Conservation (phyloP, 2,797 vertebrate species). For the Syndactyla subalaris region DNA sequence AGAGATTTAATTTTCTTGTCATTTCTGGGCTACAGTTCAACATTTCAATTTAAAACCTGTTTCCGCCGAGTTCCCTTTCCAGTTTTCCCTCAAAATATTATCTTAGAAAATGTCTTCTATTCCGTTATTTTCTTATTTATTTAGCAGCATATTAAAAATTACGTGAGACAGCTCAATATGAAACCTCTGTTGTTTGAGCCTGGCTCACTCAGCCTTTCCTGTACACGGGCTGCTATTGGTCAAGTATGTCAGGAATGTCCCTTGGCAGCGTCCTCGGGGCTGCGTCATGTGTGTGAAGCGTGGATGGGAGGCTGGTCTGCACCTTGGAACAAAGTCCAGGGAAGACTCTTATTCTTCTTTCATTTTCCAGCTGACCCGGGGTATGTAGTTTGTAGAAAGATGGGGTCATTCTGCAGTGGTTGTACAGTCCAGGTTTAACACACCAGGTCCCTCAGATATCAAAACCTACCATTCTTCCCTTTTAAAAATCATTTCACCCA, state of each 20-base stretch:
- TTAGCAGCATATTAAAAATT: constrained; percentile 43
- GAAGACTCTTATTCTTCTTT: neutral
- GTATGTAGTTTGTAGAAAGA: neutral
- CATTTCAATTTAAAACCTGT: constrained; percentile 64
- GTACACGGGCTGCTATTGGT: constrained; percentile 26
- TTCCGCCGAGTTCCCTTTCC: constrained; percentile 52
- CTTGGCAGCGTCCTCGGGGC: constrained; percentile 28
- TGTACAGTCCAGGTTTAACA: neutral
- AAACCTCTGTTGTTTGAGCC: constrained; percentile 51
- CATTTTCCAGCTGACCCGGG: neutral
- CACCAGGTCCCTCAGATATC: neutral
- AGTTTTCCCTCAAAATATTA: constrained; percentile 65
- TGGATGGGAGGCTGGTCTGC: neutral
- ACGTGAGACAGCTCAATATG: constrained; percentile 13
- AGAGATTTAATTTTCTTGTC: constrained; percentile 60
- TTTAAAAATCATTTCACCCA: neutral
- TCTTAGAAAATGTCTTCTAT: constrained; percentile 50
- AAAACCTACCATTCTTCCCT: neutral
- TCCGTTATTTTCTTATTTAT: constrained; percentile 38
- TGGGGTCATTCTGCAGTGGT: neutral
- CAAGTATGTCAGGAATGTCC: constrained; percentile 61
- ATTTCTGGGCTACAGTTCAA: constrained; percentile 72
- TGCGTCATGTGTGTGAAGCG: neutral
- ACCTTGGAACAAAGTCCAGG: neutral
- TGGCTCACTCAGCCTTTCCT: constrained; percentile 12